Base-by-base conservation (phyloP, 92 coral and sea anemone genomes). In the Muricea muricata region DNA sequence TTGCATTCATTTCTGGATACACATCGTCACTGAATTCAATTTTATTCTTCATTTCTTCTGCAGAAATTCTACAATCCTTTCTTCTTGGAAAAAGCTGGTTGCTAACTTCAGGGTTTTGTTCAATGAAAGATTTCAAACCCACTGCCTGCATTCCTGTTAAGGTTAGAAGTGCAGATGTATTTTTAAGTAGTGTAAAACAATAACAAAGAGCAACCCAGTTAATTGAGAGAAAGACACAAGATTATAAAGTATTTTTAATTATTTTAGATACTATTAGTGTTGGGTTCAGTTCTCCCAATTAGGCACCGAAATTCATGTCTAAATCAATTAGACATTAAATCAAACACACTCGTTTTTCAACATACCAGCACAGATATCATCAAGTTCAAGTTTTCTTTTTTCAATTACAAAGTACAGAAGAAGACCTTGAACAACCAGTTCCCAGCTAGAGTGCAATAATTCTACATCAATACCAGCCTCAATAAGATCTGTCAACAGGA, bases 401-500 rank as follows among this genome's bases (percentile, higher is more conserved):
- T 63, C 35, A 28, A 63, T 63, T 1, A 63, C 37, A 32, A 63
- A 63, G 30, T 1, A 25, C 70, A 63, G 15, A 63, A 63, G 70
- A 28, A 26, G 37, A 39, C 70, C 5, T 32, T 63, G 70, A 30
- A 63, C 21, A 12, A 63, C 70, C 4, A 63, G 28, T 26, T 18
- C 70, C 39, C 70, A 28, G 70, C 70, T 63, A 10, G 70, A 63
- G 70, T 63, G 35, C 4, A 63, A 24, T 63, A 63, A 30, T 63
- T 63, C 70, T 18, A 63, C 39, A 63, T 63, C 70, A 63, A 63
- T 18, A 63, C 70, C 70, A 63, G 70, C 70, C 37, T 63, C 70
- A 28, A 28, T 28, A 63, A 63, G 70, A 25, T 63, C 30, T 5
- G 70, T 26, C 37, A 1, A 4, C 2, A 63, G 70, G 30, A 0